phyloP scores from a whole-genome alignment of 2,888 invertebrate genomes.

The Epinotia nisella region DNA sequence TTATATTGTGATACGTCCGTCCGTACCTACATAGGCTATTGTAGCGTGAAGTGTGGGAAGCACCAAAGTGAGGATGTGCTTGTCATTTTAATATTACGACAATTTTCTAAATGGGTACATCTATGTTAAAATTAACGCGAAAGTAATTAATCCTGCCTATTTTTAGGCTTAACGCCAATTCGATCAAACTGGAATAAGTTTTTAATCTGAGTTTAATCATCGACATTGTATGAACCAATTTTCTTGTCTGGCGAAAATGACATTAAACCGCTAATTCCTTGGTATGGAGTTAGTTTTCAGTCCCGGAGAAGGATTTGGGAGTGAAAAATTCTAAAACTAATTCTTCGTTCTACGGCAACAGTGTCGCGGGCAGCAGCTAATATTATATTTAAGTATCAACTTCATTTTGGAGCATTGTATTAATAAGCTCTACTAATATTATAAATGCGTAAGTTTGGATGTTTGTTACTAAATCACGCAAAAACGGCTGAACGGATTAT shows the following conservation, averaged over 20 bases:
- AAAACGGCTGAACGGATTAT: too few species aligned
- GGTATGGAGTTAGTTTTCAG: too few species aligned
- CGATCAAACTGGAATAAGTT: background rate
- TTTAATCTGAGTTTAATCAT: background rate
- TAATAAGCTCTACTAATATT: too few species aligned
- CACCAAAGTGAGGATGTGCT: background rate
- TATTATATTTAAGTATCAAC: too few species aligned
- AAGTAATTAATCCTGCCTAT: background rate
- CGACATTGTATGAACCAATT: too few species aligned
- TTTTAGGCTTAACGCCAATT: background rate
- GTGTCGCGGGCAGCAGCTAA: background rate
- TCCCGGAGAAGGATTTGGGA: too few species aligned
- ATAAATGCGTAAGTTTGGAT: too few species aligned
- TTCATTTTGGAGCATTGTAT: too few species aligned
- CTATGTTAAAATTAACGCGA: background rate
- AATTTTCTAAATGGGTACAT: background rate
- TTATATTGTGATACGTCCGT: conserved; percentile 1
- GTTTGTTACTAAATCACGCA: too few species aligned
- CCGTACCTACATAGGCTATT: background rate
- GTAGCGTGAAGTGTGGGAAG: conserved; percentile 1
- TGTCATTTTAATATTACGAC: background rate
- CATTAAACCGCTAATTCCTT: too few species aligned
- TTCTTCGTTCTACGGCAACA: background rate
- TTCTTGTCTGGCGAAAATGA: too few species aligned
- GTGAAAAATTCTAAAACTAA: too few species aligned